Base-by-base conservation (phyloP, 2,888 invertebrate species). In the Chouioia cunea region DNA sequence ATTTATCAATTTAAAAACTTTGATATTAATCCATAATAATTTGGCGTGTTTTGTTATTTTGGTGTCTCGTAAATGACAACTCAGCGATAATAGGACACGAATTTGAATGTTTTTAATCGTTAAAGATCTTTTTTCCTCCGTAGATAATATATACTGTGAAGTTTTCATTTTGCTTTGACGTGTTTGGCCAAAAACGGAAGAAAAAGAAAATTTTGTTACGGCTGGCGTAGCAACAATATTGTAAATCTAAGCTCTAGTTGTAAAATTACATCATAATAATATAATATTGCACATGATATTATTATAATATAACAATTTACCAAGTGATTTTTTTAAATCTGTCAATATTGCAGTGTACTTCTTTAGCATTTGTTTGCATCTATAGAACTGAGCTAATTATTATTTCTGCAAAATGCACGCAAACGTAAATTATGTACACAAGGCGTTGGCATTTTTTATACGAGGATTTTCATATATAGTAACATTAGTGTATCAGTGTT, bases 351-450 rank as follows among this genome's bases (percentile, higher is more conserved):
- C 54, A 27, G 23, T 59, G 52, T 47, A 46, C 23, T 6, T 50
- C 23, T 62, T 52, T 47, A 16, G 14, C 23, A n/a, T 44, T 36
- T 59, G 16, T 36, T 47, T 58, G 27, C 36, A 27, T 57, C n/a
- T 57, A 12, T 58, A 6, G n/a, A n/a, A n/a, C n/a, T n/a, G n/a
- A n/a, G 20, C 58, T 69, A 10, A 22, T 43, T 14, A 50, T 16
- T 14, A 50, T 43, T 20, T 43, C 18, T 46, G 15, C 20, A 22
- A 22, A 50, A 46, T 60, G 27, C 44, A 62, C 50, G 58, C 43
- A 63, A 68, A 56, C 56, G 50, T 44, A 71, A 54, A 64, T n/a
- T 64, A 64, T 67, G 59, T 67, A 64, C 67, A 71, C 53, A 64
- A 64, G 54, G 48, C 47, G 27, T 63, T 58, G 4, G 52, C n/a